Percentiles rank a stretch among this genome's conserved stretches.
phyloP scores from a whole-genome alignment of 2,888 invertebrate species.

The Stratiomys singularior region DNA sequence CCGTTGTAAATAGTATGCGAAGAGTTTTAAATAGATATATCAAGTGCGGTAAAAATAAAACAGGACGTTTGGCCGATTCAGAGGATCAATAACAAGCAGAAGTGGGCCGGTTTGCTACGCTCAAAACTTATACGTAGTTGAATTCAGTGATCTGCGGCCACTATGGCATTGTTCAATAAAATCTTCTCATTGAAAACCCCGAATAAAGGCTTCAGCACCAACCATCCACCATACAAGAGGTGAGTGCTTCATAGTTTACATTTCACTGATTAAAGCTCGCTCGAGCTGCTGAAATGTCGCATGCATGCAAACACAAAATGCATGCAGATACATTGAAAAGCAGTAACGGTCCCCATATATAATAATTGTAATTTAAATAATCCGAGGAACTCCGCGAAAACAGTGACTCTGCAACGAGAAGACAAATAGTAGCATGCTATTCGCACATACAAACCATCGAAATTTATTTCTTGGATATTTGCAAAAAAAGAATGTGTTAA shows the following conservation, averaged over 20 bases:
- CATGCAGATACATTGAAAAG: too few species aligned
- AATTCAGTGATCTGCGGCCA: neutral
- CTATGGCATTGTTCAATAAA: slow-evolving; percentile 42
- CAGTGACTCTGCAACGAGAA: neutral
- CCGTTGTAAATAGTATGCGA: slow-evolving; percentile 10
- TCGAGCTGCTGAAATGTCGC: too few species aligned
- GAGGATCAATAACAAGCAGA: slow-evolving; percentile 4
- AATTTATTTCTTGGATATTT: slow-evolving; percentile 12
- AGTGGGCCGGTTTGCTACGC: neutral
- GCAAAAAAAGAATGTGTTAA: slow-evolving; percentile 23
- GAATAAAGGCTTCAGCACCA: slow-evolving; percentile 32
- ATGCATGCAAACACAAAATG: too few species aligned
- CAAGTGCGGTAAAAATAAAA: slow-evolving; percentile 36
- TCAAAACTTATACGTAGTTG: neutral
- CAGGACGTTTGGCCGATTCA: slow-evolving; percentile 15
- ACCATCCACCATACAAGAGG: slow-evolving; percentile 33
- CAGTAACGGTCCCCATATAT: too few species aligned
- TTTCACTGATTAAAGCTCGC: too few species aligned
- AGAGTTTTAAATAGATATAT: slow-evolving; percentile 18
- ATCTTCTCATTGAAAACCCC: slow-evolving; percentile 25
- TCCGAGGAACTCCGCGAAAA: too few species aligned
- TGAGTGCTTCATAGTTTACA: neutral
- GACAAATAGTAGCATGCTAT: neutral
- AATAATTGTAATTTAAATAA: too few species aligned
- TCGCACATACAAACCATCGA: neutral